Evolutionary conservation across 2,797 vertebrate genomes (phyloP), one percentile per base, ranked within the genome.

Genomic region (Enteromius viviparus): DNA sequence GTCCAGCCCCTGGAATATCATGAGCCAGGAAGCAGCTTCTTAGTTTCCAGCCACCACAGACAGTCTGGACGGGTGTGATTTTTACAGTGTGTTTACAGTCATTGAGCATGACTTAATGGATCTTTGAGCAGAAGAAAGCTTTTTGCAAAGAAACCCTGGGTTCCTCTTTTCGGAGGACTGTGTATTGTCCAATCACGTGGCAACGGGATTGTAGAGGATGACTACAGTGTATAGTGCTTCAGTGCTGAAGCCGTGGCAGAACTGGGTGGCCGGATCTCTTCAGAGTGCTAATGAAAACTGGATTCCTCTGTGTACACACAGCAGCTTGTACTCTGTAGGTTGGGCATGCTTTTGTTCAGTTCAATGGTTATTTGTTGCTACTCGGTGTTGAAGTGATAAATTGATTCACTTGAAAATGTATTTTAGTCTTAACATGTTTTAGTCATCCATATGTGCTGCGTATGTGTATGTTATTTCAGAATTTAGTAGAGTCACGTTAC

Each of bases 261-360:
- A 89, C 65, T 88, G 88, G 86, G 87, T 65, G 26, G 85, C 89
- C n/a, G 89, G 92, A 84, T 87, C 84, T 70, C 87, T 91, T 26
- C 92, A 89, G 77, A 85, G 81, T 62, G 88, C 90, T 78, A 90
- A 83, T 34, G 92, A 92, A 88, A 92, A 87, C 87, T 94, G 94
- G 94, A 93, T 94, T 85, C 92, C 93, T 69, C 88, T 95, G 53
- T 91, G 92, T 89, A 91, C 91, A 0, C 90, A 88, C 87, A 93
- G 91, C 86, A 84, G 6, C 60, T 88, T 93, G 79, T 92, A 91
- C 80, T 87, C 83, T 91, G 94, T 95, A 94, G 89, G 94, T 79
- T 68, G 53, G 21, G 34, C 29, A 11, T 17, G 45, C 29, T 40
- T 75, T 14, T 5, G 4, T 76, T 34, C 26, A 47, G 45, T 68